Evolutionary conservation across 1,140 invertebrate genomes (phyloP), one percentile per base, ranked within the genome.

Genomic region (Hyles euphorbiae): DNA sequence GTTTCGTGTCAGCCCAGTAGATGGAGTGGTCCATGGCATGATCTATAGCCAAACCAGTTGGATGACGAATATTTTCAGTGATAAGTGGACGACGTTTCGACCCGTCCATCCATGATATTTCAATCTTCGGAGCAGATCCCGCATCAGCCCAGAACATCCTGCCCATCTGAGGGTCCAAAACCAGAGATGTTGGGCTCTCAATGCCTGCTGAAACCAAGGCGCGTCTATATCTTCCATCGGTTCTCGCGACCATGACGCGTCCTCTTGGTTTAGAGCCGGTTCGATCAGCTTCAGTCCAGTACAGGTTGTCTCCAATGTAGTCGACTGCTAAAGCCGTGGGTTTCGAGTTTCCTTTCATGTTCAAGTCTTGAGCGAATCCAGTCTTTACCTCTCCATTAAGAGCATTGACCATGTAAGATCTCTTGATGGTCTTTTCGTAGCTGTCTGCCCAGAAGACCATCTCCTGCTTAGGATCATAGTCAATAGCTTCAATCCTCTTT

Each of bases 71-170:
- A 61, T 91, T 90, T 45, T 95, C 94, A 0, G 92, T 93, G 1
- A 99, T 93, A 2, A 99, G 74, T 0, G 94, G 92, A 61, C 94
- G 90, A 4, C 97, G 90, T 74, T 96, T 95, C 0, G 93, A 95
- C 0, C 98, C 98, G 74, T 99, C 98, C 96, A 99, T 98, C 97
- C 97, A 99, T 9, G 96, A 92, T 0, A 94, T 92, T 81, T 98
- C 96, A 57, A 98, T 97, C 79, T 96, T 95, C 5, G 97, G 94
- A 22, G 92, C 91, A 3, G 92, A 92, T 11, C 96, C 96, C 4
- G 94, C 94, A 81, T 99, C 96, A 0, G 96, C 92, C 97, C 97
- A 99, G 77, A 95, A 96, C 90, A 98, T 93, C 60, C 93, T 90
- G 6, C 97, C 97, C 53, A 92, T 78, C 69, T 96, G 93, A 0